phyloP scores from a whole-genome alignment of 2,888 invertebrate species.

The Psylliodes chrysocephalus region DNA sequence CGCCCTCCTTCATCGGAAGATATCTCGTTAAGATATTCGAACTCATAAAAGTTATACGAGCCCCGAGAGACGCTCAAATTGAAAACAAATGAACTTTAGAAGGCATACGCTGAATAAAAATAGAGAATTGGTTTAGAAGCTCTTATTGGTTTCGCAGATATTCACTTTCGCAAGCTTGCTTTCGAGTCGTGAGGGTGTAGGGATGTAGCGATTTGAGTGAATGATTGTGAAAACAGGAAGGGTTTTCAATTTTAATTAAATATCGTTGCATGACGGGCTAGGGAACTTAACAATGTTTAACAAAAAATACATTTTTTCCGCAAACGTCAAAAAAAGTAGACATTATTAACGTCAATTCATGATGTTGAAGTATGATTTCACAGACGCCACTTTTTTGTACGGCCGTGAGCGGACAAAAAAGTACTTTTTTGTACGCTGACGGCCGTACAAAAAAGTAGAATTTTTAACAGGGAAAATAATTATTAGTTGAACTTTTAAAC shows the following conservation, averaged over 20 bases:
- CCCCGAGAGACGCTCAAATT: conserved; percentile 7
- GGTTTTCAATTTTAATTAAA: not conserved
- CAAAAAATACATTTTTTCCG: no score
- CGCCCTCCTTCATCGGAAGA: not conserved
- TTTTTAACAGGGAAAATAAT: no score
- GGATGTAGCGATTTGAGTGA: not conserved
- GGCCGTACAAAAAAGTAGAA: no score
- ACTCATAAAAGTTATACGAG: conserved; percentile 23
- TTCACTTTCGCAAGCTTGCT: conserved; percentile 3
- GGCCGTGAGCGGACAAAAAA: no score
- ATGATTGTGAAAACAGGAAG: not conserved
- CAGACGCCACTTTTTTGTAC: no score
- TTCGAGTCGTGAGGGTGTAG: not conserved
- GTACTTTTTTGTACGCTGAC: no score
- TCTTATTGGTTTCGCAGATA: conserved; percentile 25
- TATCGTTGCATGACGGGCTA: no score
- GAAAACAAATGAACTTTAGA: conserved; percentile 24
- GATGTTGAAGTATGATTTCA: no score
- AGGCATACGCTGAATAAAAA: conserved; percentile 23
- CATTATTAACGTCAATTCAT: no score
- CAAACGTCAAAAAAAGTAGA: no score
- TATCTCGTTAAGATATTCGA: conserved; percentile 19
- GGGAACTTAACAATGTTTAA: no score
- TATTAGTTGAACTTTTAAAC: no score
- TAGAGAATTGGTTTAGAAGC: conserved; percentile 12